Evolutionary conservation across 2,113 vertebrate genomes (phyloP).

Genomic region (Caloenas nicobarica): DNA sequence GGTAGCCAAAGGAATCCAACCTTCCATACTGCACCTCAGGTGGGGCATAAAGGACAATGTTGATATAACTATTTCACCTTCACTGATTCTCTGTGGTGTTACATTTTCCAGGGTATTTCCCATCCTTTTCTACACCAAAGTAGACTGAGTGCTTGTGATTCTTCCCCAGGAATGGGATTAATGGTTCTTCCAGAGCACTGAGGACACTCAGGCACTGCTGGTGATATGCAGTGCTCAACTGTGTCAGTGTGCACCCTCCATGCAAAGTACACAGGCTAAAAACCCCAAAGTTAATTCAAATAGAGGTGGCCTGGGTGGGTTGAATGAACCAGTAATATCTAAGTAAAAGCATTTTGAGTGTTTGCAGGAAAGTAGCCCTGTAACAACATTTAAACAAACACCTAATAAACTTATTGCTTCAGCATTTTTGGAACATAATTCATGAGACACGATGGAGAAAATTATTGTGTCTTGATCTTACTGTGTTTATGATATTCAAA

Average conservation of each 20-base stretch:
- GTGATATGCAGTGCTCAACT: not conserved
- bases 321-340: not conserved
- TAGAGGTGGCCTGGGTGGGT: not conserved
- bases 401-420: not conserved
- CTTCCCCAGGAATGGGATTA: not conserved
- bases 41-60: rapidly evolving
- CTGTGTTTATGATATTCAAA: not conserved
- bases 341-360: not conserved
- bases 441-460: not conserved
- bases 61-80: not conserved
- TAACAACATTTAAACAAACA: not conserved
- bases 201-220: not conserved
- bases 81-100: not conserved
- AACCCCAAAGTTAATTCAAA: not conserved
- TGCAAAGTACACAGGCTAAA: not conserved
- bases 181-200: not conserved
- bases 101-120: not conserved
- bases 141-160: not conserved
- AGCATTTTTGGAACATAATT: not conserved
- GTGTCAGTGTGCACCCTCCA: not conserved
- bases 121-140: not conserved
- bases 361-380: not conserved
- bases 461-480: not conserved
- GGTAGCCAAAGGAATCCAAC: not conserved
- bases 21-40: not conserved